A percentile compares a stretch with the other conserved stretches of the same genome.
Evolutionary conservation across 1,140 invertebrate species (phyloP).

Genomic region (Parasteatoda tepidariorum): DNA sequence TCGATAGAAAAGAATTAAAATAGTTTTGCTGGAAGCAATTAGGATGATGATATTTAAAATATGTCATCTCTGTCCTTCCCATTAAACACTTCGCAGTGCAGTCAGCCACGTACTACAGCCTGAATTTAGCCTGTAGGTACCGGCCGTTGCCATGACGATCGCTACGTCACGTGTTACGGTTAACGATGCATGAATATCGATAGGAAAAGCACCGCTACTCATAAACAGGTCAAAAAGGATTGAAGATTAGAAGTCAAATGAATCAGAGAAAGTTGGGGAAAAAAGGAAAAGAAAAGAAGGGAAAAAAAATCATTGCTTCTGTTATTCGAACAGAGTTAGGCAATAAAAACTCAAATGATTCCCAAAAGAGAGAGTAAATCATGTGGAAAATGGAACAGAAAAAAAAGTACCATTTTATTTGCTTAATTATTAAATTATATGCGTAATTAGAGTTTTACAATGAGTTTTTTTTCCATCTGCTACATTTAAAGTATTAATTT

Average conservation of each 20-base stretch:
- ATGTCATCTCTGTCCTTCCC: not conserved
- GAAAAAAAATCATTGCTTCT: not conserved
- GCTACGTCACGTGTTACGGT: slow-evolving; percentile 45
- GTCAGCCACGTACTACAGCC: slow-evolving; percentile 10
- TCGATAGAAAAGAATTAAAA: too few relatives aligned
- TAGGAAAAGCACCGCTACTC: slow-evolving; percentile 28
- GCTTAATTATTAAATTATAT: too few relatives aligned
- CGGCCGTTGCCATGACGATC: slow-evolving; percentile 44
- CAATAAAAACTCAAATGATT: too few relatives aligned
- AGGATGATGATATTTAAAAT: slow-evolving; percentile 21
- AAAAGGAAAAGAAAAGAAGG: not conserved
- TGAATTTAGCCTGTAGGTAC: slow-evolving; percentile 37
- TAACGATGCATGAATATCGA: slow-evolving; percentile 52
- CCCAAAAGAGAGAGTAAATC: too few relatives aligned
- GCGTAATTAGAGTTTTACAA: too few relatives aligned
- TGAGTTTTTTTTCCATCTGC: too few relatives aligned
- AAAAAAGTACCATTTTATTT: too few relatives aligned
- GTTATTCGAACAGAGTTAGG: too few relatives aligned
- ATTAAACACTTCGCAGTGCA: slow-evolving; percentile 26
- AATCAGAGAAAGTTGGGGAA: not conserved
- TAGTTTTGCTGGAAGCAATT: too few relatives aligned
- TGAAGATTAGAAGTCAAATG: slow-evolving; percentile 44
- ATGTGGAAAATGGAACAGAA: too few relatives aligned
- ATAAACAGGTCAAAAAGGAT: slow-evolving; percentile 29
- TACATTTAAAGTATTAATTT: too few relatives aligned